Percentiles rank a stretch among this genome's conserved stretches.
phyloP scores from a whole-genome alignment of 92 coral and sea anemone genomes.

The Palythoa grandis region DNA sequence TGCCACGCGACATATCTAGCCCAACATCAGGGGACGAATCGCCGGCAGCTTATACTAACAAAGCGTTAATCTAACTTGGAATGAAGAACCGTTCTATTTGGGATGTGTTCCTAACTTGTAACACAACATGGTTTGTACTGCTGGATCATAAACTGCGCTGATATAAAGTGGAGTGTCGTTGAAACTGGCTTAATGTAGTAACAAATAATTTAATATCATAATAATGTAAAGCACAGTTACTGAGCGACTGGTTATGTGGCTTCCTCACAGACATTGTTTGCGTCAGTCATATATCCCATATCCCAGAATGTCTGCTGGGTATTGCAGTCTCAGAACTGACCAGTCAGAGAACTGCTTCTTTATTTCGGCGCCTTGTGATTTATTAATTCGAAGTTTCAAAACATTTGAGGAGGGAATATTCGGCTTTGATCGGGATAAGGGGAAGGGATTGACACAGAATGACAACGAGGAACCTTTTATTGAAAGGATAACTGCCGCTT shows the following conservation, averaged over 20 bases:
- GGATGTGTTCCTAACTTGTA: background rate
- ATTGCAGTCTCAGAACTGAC: too few relatives aligned
- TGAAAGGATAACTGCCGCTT: too few relatives aligned
- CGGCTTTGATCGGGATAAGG: too few relatives aligned
- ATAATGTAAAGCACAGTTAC: background rate
- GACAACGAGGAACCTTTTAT: too few relatives aligned
- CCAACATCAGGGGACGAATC: conserved; percentile 16
- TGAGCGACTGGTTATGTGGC: conserved; percentile 15
- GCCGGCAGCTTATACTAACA: background rate
- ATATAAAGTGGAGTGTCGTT: background rate
- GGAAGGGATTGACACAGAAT: too few relatives aligned
- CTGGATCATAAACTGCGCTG: background rate
- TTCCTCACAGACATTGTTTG: background rate
- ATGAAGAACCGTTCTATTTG: background rate
- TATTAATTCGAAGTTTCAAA: too few relatives aligned
- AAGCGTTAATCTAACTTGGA: conserved; percentile 15
- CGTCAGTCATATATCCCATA: too few relatives aligned
- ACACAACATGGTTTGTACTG: background rate
- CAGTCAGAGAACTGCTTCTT: too few relatives aligned
- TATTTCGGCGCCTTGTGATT: too few relatives aligned
- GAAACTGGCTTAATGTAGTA: conserved; percentile 10
- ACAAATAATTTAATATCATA: background rate
- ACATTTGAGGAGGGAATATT: too few relatives aligned
- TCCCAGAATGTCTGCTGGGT: too few relatives aligned
- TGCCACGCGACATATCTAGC: conserved; percentile 45